phyloP scores from a whole-genome alignment of 35 echinoderm and acorn worm species.

The Chiridota heheva region DNA sequence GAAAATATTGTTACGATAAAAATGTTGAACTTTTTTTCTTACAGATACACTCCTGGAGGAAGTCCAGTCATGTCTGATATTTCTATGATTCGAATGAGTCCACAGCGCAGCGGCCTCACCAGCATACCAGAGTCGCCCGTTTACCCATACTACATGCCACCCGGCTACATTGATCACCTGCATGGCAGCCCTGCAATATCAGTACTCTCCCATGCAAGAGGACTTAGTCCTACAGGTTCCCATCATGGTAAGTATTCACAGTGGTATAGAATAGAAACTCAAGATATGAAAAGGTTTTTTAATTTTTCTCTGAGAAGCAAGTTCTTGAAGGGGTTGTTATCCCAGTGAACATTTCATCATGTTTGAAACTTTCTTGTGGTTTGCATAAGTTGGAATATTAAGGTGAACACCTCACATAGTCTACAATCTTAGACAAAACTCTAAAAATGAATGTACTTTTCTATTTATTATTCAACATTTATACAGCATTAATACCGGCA shows the following conservation, averaged over 20 bases:
- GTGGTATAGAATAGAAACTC: no score
- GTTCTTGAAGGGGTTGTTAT: background rate
- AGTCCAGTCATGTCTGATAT: slow-evolving; percentile 96
- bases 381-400: no score
- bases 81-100: slow-evolving; percentile 73
- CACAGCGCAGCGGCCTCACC: slow-evolving; percentile 60
- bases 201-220: slow-evolving; percentile 83
- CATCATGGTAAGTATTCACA: slow-evolving; percentile 43
- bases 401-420: no score
- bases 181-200: slow-evolving; percentile 91
- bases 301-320: background rate
- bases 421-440: no score
- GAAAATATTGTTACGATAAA: background rate
- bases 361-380: no score
- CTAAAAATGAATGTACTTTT: no score
- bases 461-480: no score
- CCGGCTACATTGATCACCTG: slow-evolving; percentile 70
- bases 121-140: slow-evolving; percentile 61
- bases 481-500: no score
- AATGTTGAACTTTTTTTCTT: slow-evolving; percentile 20
- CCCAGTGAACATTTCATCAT: no score
- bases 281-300: no score
- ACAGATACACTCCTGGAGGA: slow-evolving; percentile 74
- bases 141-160: slow-evolving; percentile 77
- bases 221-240: slow-evolving; percentile 79